Base-by-base conservation (phyloP, 1,140 invertebrate genomes). In the Maconellicoccus hirsutus region DNA sequence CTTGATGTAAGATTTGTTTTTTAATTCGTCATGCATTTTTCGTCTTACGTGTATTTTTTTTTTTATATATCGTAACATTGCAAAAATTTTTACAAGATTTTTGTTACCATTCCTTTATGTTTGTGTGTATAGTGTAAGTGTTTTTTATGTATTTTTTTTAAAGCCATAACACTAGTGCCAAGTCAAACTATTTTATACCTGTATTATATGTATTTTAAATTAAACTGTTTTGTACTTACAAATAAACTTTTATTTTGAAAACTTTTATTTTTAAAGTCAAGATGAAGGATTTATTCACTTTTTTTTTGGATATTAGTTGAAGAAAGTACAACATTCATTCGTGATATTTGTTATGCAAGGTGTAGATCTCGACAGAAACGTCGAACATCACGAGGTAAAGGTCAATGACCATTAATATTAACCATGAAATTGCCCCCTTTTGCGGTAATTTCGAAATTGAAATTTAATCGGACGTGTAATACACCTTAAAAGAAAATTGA, bases 141-240 rank as follows among this genome's bases (percentile, higher is more conserved):
- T 25, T 25, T 22, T 66, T 23, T 66, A 16, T 66, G 61, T 66
- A 66, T 66, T 66, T 16, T 19, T 23, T 66, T 66, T 25, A 66
- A 66, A 25, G 61, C 61, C 61, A 66, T 66, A 66, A 66, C 61
- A 66, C 61, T 66, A 66, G 61, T 66, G 61, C 61, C 61, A 66
- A 66, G 61, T 66, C 61, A 23, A 16, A 25, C 25, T 66, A 26
- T 66, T 66, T 66, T 25, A 66, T 66, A 66, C 3, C 8, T 66
- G 61, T 66, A 26, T 25, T 8, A 66, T 25, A 66, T 25, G n/a
- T n/a, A n/a, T n/a, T n/a, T 25, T 25, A 66, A 66, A 26, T 66
- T 26, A 26, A 66, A 25, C 61, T 66, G 61, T 66, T 66, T 66
- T 66, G 61, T 66, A 66, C 61, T 66, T 66, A 66, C 61, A 66